Percentiles rank a stretch among this genome's conserved stretches.
These are phyloP conservation scores for Psilanteris sp. DNA, from an alignment of 1,140 invertebrate genomes.

Conservation along the genomic window DNA sequence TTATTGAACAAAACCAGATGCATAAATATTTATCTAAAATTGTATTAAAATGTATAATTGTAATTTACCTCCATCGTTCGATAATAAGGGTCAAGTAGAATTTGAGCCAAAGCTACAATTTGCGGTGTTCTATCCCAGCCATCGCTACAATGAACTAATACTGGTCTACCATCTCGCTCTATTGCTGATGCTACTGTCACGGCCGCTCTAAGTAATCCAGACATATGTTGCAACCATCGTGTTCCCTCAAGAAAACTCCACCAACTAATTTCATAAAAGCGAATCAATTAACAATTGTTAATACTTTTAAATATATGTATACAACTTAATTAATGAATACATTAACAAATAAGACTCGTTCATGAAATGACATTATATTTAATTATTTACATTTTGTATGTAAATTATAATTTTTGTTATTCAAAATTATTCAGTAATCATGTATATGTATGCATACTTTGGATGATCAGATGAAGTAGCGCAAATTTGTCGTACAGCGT, in stretches of 20 bases:
- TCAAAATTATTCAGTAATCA: too few relatives aligned
- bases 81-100: conserved; percentile 96
- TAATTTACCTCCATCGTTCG: conserved; percentile 89
- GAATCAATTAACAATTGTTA: background rate
- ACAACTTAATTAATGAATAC: too few relatives aligned
- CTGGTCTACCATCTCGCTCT: conserved; percentile 91
- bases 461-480: conserved; percentile 87
- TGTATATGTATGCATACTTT: conserved; percentile 81
- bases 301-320: too few relatives aligned
- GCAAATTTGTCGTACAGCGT: conserved; percentile 87
- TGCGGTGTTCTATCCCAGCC: conserved; percentile 98
- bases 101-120: conserved; percentile 92
- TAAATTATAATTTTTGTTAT: too few relatives aligned
- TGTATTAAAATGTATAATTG: too few relatives aligned
- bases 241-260: conserved; percentile 91
- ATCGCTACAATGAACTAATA: conserved; percentile 97
- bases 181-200: conserved; percentile 89
- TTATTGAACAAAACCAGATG: too few relatives aligned
- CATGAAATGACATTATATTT: too few relatives aligned
- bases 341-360: too few relatives aligned
- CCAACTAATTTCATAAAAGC: conserved; percentile 84
- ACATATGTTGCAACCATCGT: conserved; percentile 94
- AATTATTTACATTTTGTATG: too few relatives aligned
- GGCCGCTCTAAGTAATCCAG: conserved; percentile 89
- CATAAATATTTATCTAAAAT: too few relatives aligned